These are phyloP conservation scores for Catostylus mosaicus DNA, from an alignment of 30 jellyfish, hydroid and myxozoan genomes.

Conservation along the genomic window DNA sequence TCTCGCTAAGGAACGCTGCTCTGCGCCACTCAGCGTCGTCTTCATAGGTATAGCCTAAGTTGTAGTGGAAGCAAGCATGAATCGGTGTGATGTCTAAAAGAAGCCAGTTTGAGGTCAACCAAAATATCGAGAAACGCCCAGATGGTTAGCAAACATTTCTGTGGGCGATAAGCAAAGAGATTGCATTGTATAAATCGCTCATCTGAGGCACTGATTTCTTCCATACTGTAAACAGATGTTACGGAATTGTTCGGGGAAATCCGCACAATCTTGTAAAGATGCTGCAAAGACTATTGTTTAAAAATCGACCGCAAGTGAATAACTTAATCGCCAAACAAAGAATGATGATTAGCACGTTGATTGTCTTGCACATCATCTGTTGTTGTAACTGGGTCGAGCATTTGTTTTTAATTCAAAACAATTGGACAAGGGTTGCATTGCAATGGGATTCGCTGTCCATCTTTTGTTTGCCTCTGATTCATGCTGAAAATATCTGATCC, in stretches of 20 bases:
- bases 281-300: background rate
- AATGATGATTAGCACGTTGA: background rate
- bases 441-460: background rate
- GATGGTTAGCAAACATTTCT: too few relatives aligned
- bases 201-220: background rate
- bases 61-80: too few relatives aligned
- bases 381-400: conserved; percentile 61
- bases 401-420: conserved; percentile 24
- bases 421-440: background rate
- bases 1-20: too few relatives aligned
- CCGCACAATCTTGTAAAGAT: background rate
- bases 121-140: too few relatives aligned
- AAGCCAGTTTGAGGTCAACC: too few relatives aligned
- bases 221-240: background rate
- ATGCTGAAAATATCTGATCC: conserved; percentile 49
- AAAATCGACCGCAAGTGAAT: background rate
- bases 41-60: too few relatives aligned
- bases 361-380: conserved; percentile 1
- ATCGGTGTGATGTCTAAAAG: too few relatives aligned
- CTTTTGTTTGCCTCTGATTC: conserved; percentile 55
- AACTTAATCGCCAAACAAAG: background rate
- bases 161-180: too few relatives aligned
- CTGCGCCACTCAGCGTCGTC: too few relatives aligned
- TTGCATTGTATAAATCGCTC: background rate
- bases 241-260: background rate